phyloP scores from a whole-genome alignment of 2,113 vertebrate species.

The Mustelus asterias region DNA sequence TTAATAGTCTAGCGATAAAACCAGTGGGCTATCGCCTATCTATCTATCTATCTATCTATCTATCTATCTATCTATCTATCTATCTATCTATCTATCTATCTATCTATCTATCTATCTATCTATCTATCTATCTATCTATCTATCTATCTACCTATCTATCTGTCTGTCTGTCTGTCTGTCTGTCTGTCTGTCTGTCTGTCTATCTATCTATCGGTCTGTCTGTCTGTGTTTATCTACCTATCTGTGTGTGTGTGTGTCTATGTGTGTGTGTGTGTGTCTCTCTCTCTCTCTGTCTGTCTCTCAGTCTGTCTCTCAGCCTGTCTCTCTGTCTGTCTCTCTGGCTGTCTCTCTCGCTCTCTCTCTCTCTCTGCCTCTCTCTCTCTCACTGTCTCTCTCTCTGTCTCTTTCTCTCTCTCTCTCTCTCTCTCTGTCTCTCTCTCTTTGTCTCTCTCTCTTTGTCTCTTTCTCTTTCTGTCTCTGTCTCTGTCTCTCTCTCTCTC shows the following conservation, averaged over 20 bases:
- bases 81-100: constrained; percentile 38
- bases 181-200: not conserved
- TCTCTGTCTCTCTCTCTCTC: not conserved
- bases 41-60: not conserved
- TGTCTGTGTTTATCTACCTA: too few relatives aligned
- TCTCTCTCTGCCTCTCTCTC: too few relatives aligned
- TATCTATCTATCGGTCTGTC: not conserved
- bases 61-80: not conserved
- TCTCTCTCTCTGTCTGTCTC: too few relatives aligned
- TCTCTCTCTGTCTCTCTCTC: too few relatives aligned
- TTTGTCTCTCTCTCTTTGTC: not conserved
- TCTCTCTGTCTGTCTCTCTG: not conserved
- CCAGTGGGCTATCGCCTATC: too few relatives aligned
- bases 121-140: too few relatives aligned
- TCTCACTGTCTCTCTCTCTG: not conserved
- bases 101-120: constrained; percentile 36
- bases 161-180: not conserved
- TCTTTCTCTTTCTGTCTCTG: too few relatives aligned
- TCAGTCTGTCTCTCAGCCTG: too few relatives aligned
- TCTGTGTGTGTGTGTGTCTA: too few relatives aligned
- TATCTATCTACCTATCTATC: not conserved
- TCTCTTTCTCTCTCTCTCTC: not conserved
- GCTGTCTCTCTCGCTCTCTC: not conserved
- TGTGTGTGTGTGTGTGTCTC: too few relatives aligned
- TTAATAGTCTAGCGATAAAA: too few relatives aligned